Percentiles rank a stretch among this genome's conserved stretches.
These are phyloP conservation scores for Leucoraja erinaceus DNA, from an alignment of 2,113 vertebrate genomes.

Conservation along the genomic window DNA sequence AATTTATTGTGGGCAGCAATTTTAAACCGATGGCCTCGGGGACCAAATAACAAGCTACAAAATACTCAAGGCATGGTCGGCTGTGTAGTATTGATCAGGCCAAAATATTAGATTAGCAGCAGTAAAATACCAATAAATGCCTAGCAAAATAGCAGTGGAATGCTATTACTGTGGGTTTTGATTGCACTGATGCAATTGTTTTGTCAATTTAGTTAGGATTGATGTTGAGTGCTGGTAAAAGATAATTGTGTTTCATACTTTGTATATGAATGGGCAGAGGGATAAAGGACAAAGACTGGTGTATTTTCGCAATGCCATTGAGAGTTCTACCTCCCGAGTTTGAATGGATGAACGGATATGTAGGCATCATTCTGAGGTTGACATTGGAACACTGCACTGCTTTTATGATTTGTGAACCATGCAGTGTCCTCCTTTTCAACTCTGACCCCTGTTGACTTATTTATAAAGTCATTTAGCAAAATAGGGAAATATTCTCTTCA, in stretches of 20 bases:
- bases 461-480: not conserved
- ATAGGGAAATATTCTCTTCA: not conserved
- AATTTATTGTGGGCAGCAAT: conserved; percentile 40
- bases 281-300: not conserved
- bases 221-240: conserved; percentile 28
- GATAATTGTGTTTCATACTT: conserved; percentile 23
- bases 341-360: not conserved
- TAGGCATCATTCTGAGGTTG: not conserved
- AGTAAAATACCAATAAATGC: conserved; percentile 50
- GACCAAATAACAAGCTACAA: conserved; percentile 39
- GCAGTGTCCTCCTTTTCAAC: not conserved
- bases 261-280: not conserved
- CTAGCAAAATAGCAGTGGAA: conserved; percentile 43
- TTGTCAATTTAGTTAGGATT: conserved; percentile 36
- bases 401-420: not conserved
- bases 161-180: conserved; percentile 24
- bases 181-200: conserved; percentile 30
- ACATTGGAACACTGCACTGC: not conserved
- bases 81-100: conserved; percentile 47
- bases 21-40: conserved; percentile 40
- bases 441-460: not conserved
- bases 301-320: not conserved
- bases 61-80: conserved; percentile 45
- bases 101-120: conserved; percentile 48
- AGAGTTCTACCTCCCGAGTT: not conserved